Conservation (phyloP, 2,113 vertebrate genomes). For the Planiliza haematocheilus region DNA sequence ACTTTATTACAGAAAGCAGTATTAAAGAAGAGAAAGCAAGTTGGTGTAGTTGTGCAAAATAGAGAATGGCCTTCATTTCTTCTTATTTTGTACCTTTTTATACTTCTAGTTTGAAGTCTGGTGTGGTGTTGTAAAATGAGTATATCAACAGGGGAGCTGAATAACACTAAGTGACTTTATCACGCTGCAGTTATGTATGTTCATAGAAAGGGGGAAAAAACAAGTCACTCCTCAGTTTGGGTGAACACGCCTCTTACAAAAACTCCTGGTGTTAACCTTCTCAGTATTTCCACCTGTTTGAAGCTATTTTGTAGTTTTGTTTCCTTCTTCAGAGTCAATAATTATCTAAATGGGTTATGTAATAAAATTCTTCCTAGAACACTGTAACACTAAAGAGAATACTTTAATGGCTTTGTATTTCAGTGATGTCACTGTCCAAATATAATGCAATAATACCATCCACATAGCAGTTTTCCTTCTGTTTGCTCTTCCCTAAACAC, state of each 20-base stretch:
- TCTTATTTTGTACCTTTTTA: constrained; percentile 41
- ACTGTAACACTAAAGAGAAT: constrained; percentile 73
- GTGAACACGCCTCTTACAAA: constrained; percentile 32
- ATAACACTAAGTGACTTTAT: constrained; percentile 53
- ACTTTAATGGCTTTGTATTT: constrained; percentile 77
- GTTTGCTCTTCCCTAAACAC: constrained; percentile 19
- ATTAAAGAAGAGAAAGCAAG: constrained; percentile 42
- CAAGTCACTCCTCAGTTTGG: constrained; percentile 26
- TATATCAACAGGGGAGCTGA: constrained; percentile 29
- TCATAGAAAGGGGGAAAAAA: constrained; percentile 13
- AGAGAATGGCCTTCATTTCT: constrained; percentile 51
- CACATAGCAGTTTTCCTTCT: constrained; percentile 23
- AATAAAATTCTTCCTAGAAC: constrained; percentile 65
- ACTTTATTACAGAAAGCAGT: constrained; percentile 55
- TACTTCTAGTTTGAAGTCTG: constrained; percentile 42
- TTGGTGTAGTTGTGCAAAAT: constrained; percentile 14
- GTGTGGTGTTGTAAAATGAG: constrained; percentile 38
- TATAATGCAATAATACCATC: constrained; percentile 74
- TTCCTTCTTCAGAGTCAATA: constrained; percentile 54
- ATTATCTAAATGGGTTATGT: constrained; percentile 64
- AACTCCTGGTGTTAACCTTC: constrained; percentile 43
- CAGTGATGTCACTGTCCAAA: constrained; percentile 76
- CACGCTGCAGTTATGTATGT: constrained; percentile 14
- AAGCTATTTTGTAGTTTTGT: constrained; percentile 70
- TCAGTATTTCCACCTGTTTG: constrained; percentile 58